These are phyloP conservation scores for Okamejei kenojei DNA, from an alignment of 2,797 vertebrate genomes.

Conservation along the genomic window DNA sequence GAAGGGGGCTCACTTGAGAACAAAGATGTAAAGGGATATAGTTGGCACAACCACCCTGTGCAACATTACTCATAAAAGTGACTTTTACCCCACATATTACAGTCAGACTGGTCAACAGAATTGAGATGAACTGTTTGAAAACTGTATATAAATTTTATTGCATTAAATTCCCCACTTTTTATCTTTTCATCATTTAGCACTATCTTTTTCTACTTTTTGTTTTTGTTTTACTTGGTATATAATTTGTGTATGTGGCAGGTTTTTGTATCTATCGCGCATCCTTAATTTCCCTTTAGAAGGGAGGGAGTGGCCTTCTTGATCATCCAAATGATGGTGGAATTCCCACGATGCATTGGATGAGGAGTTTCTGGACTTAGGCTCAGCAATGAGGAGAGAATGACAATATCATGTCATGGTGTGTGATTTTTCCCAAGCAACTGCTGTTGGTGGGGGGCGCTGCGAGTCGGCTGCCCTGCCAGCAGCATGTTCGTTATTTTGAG, in stretches of 20 bases:
- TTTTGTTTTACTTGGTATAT: neutral
- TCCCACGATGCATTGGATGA: too few species aligned
- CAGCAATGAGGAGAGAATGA: too few species aligned
- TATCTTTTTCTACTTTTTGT: neutral
- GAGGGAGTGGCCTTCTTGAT: too few species aligned
- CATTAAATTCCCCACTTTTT: neutral
- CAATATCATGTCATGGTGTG: too few species aligned
- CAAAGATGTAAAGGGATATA: neutral
- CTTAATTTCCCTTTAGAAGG: too few species aligned
- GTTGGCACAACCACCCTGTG: neutral
- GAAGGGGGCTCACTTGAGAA: neutral
- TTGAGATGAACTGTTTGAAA: neutral
- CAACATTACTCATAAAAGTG: neutral
- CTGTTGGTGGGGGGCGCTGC: too few species aligned
- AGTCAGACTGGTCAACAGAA: neutral
- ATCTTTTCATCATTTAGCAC: neutral
- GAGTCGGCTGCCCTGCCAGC: too few species aligned
- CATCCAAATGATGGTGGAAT: too few species aligned
- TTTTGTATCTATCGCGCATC: too few species aligned
- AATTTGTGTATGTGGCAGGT: neutral
- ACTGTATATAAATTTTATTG: neutral
- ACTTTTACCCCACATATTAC: neutral
- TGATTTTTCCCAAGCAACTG: too few species aligned
- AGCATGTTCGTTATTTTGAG: too few species aligned
- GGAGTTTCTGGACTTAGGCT: too few species aligned